Base-by-base conservation (phyloP, 92 coral and sea anemone genomes). In the Paragorgia papillata region DNA sequence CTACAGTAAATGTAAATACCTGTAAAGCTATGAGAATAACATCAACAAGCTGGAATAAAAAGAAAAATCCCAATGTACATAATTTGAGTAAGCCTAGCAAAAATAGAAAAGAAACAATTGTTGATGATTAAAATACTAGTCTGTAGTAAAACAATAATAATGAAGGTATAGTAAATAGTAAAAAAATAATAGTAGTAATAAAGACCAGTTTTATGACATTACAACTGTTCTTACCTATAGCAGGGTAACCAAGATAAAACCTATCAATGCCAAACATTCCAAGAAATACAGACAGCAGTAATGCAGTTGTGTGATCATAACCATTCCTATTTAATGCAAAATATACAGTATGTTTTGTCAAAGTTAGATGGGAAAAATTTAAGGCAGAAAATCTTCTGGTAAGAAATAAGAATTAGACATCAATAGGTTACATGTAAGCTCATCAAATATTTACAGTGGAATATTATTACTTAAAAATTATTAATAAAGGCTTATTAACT, bases 221-320 rank as follows among this genome's bases (percentile, higher is more conserved):
- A 17, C 35, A 33, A 27, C 27, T 2, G 20, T 34, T 37, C 88
- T 73, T 71, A 94, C 99, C 99, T 67, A 95, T 87, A 22, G 99
- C 99, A 15, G 99, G 99, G 65, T 95, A 95, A n/a, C 99, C 99
- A 56, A 95, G 83, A 64, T 95, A 95, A 78, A 95, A 95, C 74
- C 97, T 88, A 60, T 95, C 99, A 77, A 95, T 91, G 57, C 99
- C 99, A 85, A 95, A 95, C 99, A 95, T 95, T 51, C 99, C 99
- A 46, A 95, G 97, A 71, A 95, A 89, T 22, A 95, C 90, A 20
- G 99, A 95, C 62, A 95, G 75, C 69, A 91, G 79, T 41, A 95
- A 80, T 5, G 99, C 97, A 22, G 92, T 89, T 79, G 85, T 81
- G 61, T 91, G 92, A 0, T 90, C 86, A 75, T 89, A 86, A 30